Base-by-base conservation (phyloP, 2,888 invertebrate species). In the Heliconius ethilla region DNA sequence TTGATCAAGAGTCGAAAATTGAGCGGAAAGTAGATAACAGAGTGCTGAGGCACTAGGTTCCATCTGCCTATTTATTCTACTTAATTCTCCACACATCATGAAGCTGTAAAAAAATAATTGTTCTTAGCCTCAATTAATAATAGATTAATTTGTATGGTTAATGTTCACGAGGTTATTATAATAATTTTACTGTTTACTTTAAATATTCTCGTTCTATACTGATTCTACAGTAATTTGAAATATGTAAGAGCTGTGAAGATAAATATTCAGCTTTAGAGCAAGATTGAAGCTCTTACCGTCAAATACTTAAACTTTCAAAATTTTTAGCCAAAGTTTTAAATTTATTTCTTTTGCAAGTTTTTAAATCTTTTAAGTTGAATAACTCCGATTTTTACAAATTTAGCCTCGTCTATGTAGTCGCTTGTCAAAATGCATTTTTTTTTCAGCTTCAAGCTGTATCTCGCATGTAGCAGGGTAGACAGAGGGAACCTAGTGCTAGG, bases 161-260 rank as follows among this genome's bases (percentile, higher is more conserved):
- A 40, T 40, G 11, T 40, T 51, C 18, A 2, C 7, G 5, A 18
- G 51, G 2, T 37, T 66, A n/a, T 37, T 66, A n/a, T 37, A 37
- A 37, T 66, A 37, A 66, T 66, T 37, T 11, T 37, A 33, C 66
- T 66, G 37, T 9, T 37, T 37, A 37, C 22, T 37, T 11, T n/a
- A 4, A 83, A 83, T 40, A 22, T 55, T 55, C 27, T 29, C 5
- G 11, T 59, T 51, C 55, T 55, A 51, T 72, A 72, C 29, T 33
- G 55, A 27, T 67, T 67, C 67, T 13, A 69, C 40, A 69, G 7
- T 69, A 45, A 69, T 69, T 69, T 69, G 69, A 69, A 69, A 69
- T 69, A 69, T 69, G 25, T 40, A 69, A 40, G 40, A n/a, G 25
- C 25, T 40, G 25, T 25, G 40, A 40, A 67, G 40, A 69, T 45